Base-by-base conservation (phyloP, 2,113 vertebrate genomes). In the Oncorhynchus gorbuscha region DNA sequence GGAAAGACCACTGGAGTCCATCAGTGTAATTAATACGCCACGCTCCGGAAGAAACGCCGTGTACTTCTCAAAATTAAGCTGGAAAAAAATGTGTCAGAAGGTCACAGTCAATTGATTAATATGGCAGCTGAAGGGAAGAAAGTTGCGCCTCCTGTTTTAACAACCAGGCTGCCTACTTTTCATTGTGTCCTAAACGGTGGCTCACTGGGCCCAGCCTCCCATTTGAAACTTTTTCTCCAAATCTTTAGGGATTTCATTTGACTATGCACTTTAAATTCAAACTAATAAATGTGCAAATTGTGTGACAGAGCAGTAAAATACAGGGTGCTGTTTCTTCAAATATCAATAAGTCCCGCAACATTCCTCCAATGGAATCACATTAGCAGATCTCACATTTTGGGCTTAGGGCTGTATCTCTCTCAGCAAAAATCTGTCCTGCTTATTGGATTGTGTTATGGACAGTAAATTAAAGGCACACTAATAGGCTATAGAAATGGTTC, bases 21-120 rank as follows among this genome's bases (percentile, higher is more conserved):
- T 87, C 74, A 76, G 64, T 35, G 66, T 84, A 86, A 86, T 82
- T 81, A 79, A 82, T 79, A 81, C 58, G 69, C 65, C 76, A 74
- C 72, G 59, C 78, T 80, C 67, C 55, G 72, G 71, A 77, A 77
- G 70, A 81, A 61, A 65, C 39, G 18, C 45, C 20, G 74, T 35
- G 74, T 83, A 76, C 76, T 84, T 81, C 73, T 68, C 68, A 77
- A 80, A 81, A 83, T 83, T 61, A 79, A 62, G 20, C 70, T 28
- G 74, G 51, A 81, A 79, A 28, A 28, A 77, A 78, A 71, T 72
- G 39, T 76, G 74, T 30, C 82, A 79, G 72, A 68, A 75, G 75
- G 77, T 78, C 81, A 64, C 45, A 48, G 48, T 69, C 79, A 69
- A 81, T 79, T 75, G 76, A 79, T 76, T 77, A 76, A 66, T 65